Evolutionary conservation across 2,888 invertebrate species (phyloP), one percentile per base, ranked within the genome.

Genomic region (Muscina levida): DNA sequence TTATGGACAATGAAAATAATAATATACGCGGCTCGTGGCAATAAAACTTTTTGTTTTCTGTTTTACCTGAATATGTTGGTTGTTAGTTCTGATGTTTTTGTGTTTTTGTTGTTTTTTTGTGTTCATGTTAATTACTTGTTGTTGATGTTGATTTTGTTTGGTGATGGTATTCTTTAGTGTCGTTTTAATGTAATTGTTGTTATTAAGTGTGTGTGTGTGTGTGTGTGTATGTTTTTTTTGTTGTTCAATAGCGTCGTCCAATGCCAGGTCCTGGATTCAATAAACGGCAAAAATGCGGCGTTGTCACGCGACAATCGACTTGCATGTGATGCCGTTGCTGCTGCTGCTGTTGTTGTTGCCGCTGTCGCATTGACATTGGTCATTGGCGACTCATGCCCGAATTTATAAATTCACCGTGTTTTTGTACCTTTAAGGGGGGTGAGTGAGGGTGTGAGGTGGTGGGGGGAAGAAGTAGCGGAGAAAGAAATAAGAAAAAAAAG

Each of bases 271-370:
- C 89, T 72, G 91, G 90, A 88, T 90, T 91, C 65, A 90, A 86
- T 82, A 89, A 85, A 82, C 90, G 88, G 84, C 91, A 90, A 86
- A 90, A 91, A 88, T 91, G 91, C 82, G 91, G 90, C 81, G 88
- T 88, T 83, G 90, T 91, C 85, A 91, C 90, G 87, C 89, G 87
- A 88, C 90, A 90, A 84, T 90, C 89, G 68, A 87, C 87, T 84
- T 88, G 87, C 77, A 85, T 85, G 82, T 85, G 83, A 74, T 82
- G 84, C 46, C 85, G 81, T 74, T 77, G 81, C 24, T 80, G 80
- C 8, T 76, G 80, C 53, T 75, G 75, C 31, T 31, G 31, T 24
- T 80, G 79, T 24, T 65, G 62, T 65, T 42, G 83, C 66, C 86
- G 84, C 82, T 86, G 90, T 84, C 91, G 87, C 87, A 88, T 87